phyloP scores from a whole-genome alignment of 2,888 invertebrate species.

The Branchellion lobata region DNA sequence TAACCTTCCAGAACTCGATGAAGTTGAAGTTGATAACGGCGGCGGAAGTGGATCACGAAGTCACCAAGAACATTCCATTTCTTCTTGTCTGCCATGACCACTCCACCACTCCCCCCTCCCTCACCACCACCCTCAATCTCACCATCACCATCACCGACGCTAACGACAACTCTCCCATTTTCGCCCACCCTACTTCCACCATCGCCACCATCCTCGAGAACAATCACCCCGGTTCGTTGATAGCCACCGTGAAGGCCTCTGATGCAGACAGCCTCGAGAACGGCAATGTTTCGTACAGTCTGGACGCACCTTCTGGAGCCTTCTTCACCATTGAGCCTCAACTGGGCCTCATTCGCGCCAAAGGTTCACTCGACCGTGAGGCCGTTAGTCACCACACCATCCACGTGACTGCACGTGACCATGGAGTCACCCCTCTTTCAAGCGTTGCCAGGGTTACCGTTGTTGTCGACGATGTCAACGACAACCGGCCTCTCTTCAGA shows the following conservation, averaged over 20 bases:
- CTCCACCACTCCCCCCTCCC: neutral
- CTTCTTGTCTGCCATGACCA: neutral
- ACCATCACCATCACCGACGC: neutral
- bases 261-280: neutral
- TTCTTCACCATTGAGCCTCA: neutral
- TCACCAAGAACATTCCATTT: neutral
- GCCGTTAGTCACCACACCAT: neutral
- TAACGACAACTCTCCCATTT: conserved; percentile 3
- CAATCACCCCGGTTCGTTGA: neutral
- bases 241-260: neutral
- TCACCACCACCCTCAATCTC: neutral
- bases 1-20: neutral
- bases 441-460: conserved; percentile 2
- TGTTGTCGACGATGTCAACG: neutral
- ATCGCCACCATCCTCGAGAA: neutral
- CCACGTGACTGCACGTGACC: conserved; percentile 8
- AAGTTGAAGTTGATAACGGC: neutral
- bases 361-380: neutral
- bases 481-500: neutral
- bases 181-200: neutral
- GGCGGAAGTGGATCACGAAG: neutral
- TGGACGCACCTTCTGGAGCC: neutral
- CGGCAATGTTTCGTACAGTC: neutral
- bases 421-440: neutral
- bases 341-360: neutral